Evolutionary conservation across 2,888 invertebrate genomes (phyloP).

Genomic region (Caenorhabditis wallacei): DNA sequence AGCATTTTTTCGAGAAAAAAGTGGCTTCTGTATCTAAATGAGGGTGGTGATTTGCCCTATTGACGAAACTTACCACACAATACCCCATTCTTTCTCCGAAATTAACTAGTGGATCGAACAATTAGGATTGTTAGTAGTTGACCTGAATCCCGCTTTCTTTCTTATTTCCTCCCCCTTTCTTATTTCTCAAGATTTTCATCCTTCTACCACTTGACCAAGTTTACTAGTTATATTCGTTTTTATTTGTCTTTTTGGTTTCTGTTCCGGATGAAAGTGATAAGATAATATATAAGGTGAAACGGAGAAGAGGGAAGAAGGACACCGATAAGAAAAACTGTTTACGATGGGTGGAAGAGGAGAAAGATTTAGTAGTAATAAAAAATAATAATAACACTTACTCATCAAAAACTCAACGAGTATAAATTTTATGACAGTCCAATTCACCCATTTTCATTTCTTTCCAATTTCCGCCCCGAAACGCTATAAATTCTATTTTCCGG

Average conservation of each 20-base stretch:
- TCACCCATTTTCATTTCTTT: background rate
- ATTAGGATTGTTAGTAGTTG: constrained; percentile 61
- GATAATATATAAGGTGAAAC: constrained; percentile 17
- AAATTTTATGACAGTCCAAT: background rate
- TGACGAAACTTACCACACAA: background rate
- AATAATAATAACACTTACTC: background rate
- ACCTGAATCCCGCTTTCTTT: constrained; percentile 43
- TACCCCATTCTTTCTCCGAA: constrained; percentile 30
- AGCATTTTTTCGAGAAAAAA: background rate
- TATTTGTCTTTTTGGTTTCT: constrained; percentile 8
- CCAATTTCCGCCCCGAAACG: constrained; percentile 8
- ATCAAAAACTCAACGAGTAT: background rate
- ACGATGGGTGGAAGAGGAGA: background rate
- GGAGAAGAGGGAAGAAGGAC: background rate
- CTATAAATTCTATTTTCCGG: constrained; percentile 32
- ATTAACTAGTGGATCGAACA: constrained; percentile 56
- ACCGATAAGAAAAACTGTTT: constrained; percentile 27
- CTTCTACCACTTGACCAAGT: constrained; percentile 39
- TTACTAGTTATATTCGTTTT: constrained; percentile 24
- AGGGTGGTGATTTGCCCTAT: too few relatives aligned
- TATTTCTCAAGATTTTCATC: constrained; percentile 21
- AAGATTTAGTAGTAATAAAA: constrained; percentile 4
- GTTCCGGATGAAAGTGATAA: constrained; percentile 41
- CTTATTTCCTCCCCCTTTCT: background rate
- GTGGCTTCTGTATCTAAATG: too few relatives aligned